phyloP scores from a whole-genome alignment of 2,113 vertebrate species.

The Microcebus ravelobensis region DNA sequence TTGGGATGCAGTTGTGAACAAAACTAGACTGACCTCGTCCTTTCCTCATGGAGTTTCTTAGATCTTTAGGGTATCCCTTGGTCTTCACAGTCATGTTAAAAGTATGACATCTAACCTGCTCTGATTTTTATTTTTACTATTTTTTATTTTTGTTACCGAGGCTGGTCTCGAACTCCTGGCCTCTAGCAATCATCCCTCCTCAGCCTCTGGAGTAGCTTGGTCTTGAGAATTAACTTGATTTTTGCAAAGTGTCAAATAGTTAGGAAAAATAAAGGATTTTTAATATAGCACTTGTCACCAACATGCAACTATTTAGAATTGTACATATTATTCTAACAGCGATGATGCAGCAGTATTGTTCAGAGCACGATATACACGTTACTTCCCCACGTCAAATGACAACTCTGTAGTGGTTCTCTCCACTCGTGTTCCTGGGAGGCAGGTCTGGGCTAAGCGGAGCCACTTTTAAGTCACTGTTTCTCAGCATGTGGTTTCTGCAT shows the following conservation, averaged over 20 bases:
- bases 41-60: not conserved
- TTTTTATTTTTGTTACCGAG: no score
- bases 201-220: not conserved
- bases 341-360: accelerated
- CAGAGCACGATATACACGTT: accelerated
- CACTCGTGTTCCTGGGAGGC: not conserved
- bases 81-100: not conserved
- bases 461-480: not conserved
- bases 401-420: accelerated
- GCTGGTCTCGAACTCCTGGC: no score
- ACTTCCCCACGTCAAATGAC: accelerated
- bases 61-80: not conserved
- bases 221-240: not conserved
- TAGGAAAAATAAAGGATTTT: not conserved
- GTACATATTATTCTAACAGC: not conserved
- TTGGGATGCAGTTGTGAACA: not conserved
- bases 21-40: not conserved
- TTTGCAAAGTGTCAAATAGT: not conserved
- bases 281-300: not conserved
- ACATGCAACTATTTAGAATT: not conserved
- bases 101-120: not conserved
- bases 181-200: no score
- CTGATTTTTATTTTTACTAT: no score
- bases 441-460: not conserved
- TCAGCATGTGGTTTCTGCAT: not conserved